Percentiles rank a stretch among this genome's conserved stretches.
Evolutionary conservation across 2,888 invertebrate species (phyloP).

Genomic region (Myopa tessellatipennis): DNA sequence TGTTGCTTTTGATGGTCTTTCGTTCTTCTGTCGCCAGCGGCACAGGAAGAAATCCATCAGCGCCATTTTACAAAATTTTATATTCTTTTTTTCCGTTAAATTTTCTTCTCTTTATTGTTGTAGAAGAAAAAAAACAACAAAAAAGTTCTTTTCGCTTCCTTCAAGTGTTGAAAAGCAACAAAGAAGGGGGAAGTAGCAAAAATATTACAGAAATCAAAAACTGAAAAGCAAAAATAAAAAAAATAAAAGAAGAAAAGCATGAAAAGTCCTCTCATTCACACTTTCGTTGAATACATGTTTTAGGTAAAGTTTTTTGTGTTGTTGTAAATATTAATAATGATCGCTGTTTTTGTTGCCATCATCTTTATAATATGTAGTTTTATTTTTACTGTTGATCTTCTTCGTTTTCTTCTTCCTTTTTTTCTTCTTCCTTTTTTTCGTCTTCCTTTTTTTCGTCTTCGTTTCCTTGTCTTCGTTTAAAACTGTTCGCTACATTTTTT

Average conservation of each 20-base stretch:
- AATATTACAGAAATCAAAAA: too few species aligned
- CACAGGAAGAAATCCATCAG: slow-evolving; percentile 24
- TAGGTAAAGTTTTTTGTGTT: too few species aligned
- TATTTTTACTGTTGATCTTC: background rate
- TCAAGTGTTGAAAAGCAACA: background rate
- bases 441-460: background rate
- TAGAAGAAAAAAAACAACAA: background rate
- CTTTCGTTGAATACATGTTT: background rate
- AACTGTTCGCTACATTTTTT: background rate
- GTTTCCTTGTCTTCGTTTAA: background rate
- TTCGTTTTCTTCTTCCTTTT: background rate
- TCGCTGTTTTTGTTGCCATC: background rate
- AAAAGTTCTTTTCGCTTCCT: slow-evolving; percentile 7
- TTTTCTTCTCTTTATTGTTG: background rate
- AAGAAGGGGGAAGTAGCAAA: background rate
- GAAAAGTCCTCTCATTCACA: background rate
- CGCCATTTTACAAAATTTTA: background rate
- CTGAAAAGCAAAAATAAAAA: background rate
- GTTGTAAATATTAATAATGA: too few species aligned
- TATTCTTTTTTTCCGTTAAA: background rate
- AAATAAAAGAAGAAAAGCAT: too few species aligned
- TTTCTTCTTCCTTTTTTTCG: background rate
- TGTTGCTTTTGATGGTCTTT: background rate
- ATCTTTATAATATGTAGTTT: background rate
- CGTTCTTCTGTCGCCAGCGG: background rate